Base-by-base conservation (phyloP, 2,888 invertebrate genomes). In the Corbicula japonica region DNA sequence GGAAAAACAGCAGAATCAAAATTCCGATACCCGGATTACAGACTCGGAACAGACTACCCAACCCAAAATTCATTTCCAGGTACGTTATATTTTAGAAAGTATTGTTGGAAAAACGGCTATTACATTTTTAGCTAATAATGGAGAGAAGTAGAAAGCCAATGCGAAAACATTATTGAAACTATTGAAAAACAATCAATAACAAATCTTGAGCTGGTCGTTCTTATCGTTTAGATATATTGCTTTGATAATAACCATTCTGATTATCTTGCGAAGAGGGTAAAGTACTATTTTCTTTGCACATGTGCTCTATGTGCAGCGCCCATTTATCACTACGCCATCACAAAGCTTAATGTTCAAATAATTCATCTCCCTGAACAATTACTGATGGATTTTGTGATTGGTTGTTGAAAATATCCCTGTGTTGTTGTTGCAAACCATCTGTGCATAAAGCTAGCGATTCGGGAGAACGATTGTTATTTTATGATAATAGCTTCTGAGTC, bases 1-100 rank as follows among this genome's bases (percentile, higher is more conserved):
- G 80, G 77, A 46, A 83, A 83, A 65, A 44, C 83, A n/a, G n/a
- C 83, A 23, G 83, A 83, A 34, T 65, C 83, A 48, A 83, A 83
- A 71, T 83, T 83, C 76, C 71, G 83, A 71, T 83, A 83, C 76
- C 83, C 83, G 66, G 83, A 83, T 56, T 80, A 83, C 73, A 80
- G 83, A 78, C 34, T 83, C 12, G 80, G 83, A 4, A 66, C 83
- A 63, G 83, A 83, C 4, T 83, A 83, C 48, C 73, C 80, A 0
- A 76, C 70, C 35, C 83, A 83, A 48, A 83, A 78, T 48, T 69
- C 83, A 26, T 83, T 83, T 70, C 83, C 80, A 77, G 80, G 83
- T 80, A 56, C 61, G 71, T 61, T 48, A 34, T 56, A 30, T 73
- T 30, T 41, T n/a, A n/a, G n/a, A n/a, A n/a, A n/a, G n/a, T n/a